Base-by-base conservation (phyloP, 2,797 vertebrate genomes). In the Macropus fuliginosus region DNA sequence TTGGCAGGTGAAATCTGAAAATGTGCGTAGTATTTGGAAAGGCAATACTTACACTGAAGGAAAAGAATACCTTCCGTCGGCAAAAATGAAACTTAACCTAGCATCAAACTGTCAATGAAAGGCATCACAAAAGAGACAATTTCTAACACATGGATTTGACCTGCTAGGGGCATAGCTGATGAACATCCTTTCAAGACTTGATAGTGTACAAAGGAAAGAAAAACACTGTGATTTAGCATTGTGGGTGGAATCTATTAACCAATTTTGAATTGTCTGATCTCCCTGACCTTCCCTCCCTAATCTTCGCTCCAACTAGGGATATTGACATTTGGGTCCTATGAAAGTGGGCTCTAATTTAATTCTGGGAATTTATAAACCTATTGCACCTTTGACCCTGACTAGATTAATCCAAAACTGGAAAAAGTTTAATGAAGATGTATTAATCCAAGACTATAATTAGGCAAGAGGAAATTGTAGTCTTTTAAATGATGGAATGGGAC, bases 1-100 rank as follows among this genome's bases (percentile, higher is more conserved):
- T 93, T 93, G 92, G 93, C 40, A 97, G 95, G 94, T 92, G 95
- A 95, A 97, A 95, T 87, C 94, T 95, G 91, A 52, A 62, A 18
- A 52, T 12, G 24, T 55, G 24, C 0, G 34, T 89, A 94, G 92
- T 87, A 97, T 94, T 93, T 95, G 55, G 93, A 96, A 56, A 94
- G 95, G 97, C 90, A 96, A 93, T 94, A 54, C 31, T 46, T 87
- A 87, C 74, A 87, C 40, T 96, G 34, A 93, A 87, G 91, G 55
- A 90, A 92, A 94, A 97, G 92, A 96, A 95, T 95, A 57, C 56
- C 66, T 96, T 96, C 87, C 11, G 34, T 92, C 34, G 54, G 96
- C 90, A 91, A 55, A 95, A 90, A 93, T 34, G 56, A 91, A 94
- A 62, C 89, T 93, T 92, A 94, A 91, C 16, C 9, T 29, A 81